These are phyloP conservation scores for Masticophis lateralis DNA, from an alignment of 2,797 vertebrate species.

Conservation along the genomic window DNA sequence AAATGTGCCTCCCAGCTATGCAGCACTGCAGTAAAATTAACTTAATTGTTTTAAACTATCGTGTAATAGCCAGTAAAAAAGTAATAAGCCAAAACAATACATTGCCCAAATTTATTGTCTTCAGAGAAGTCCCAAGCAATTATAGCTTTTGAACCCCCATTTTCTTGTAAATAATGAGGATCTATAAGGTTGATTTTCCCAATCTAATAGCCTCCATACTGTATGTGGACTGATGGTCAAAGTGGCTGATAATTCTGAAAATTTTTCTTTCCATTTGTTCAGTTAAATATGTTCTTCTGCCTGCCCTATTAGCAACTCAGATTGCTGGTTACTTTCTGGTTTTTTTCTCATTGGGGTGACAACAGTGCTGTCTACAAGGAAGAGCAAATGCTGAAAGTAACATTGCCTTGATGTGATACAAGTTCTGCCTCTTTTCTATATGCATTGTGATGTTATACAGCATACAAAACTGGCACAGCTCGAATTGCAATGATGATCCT, in stretches of 20 bases:
- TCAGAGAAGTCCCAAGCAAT: background rate
- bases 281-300: background rate
- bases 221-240: background rate
- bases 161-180: background rate
- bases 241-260: background rate
- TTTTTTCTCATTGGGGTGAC: background rate
- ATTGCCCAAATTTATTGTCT: background rate
- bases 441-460: background rate
- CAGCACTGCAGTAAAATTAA: slow-evolving; percentile 35
- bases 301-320: background rate
- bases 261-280: background rate
- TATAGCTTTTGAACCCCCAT: background rate
- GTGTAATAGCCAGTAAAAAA: slow-evolving; percentile 4
- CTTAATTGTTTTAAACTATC: slow-evolving; percentile 52
- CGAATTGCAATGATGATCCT: background rate
- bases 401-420: background rate
- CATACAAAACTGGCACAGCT: background rate
- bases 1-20: slow-evolving; percentile 37
- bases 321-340: background rate
- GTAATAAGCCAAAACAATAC: slow-evolving; percentile 32
- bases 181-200: background rate
- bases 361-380: background rate
- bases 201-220: background rate
- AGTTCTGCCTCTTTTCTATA: background rate
- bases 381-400: background rate